Conservation (phyloP, 1,140 invertebrate genomes). For the Ceratina japonica region DNA sequence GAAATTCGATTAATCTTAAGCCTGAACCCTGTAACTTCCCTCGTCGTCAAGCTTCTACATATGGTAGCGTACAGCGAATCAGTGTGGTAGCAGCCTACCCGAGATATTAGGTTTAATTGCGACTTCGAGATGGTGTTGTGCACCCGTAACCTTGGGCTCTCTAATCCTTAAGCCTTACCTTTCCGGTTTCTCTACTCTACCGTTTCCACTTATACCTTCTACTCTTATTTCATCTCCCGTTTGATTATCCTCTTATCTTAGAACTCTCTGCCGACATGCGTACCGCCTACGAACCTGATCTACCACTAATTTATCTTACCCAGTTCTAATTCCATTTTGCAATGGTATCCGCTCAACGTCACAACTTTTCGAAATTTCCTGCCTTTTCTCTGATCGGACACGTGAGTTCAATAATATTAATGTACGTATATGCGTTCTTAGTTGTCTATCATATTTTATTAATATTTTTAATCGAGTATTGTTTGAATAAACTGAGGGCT, state of each 20-base stretch:
- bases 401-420: too few relatives aligned
- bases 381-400: too few relatives aligned
- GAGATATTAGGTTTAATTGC: slow-evolving; percentile 56
- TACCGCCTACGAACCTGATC: neutral
- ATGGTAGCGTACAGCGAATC: neutral
- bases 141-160: slow-evolving; percentile 48
- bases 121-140: slow-evolving; percentile 49
- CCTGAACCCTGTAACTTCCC: neutral
- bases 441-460: too few relatives aligned
- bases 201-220: slow-evolving; percentile 48
- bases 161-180: slow-evolving; percentile 42
- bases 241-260: slow-evolving; percentile 20
- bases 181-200: slow-evolving; percentile 35
- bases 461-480: too few relatives aligned
- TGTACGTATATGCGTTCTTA: too few relatives aligned
- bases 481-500: too few relatives aligned
- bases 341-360: too few relatives aligned
- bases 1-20: slow-evolving; percentile 20
- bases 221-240: slow-evolving; percentile 48
- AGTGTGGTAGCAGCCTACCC: neutral
- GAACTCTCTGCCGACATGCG: neutral
- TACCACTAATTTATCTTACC: slow-evolving; percentile 3
- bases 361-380: neutral
- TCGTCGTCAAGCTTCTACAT: slow-evolving; percentile 15
- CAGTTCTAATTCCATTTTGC: neutral